Base-by-base conservation (phyloP, 92 coral and sea anemone species). In the Isaurus tuberculatus region DNA sequence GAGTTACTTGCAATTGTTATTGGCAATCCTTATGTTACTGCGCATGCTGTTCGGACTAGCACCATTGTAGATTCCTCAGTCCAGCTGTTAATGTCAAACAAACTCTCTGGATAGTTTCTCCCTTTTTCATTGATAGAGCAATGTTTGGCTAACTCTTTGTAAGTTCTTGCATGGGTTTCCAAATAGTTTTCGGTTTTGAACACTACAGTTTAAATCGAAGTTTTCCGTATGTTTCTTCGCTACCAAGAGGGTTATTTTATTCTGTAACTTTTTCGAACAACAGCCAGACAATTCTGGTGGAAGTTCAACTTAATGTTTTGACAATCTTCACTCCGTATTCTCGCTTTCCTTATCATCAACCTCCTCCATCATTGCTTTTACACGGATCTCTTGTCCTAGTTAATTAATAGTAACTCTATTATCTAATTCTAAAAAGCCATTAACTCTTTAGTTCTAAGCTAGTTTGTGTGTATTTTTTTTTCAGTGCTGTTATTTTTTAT, bases 151-250 rank as follows among this genome's bases (percentile, higher is more conserved):
- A 96, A 85, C 75, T 96, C 94, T 70, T 96, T 94, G 81, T 96
- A 96, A 42, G 94, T 96, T 67, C 98, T n/a, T n/a, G n/a, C n/a
- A 94, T 27, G 98, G 98, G 83, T 95, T 95, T 85, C 98, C 87
- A 48, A 91, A 95, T 83, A 94, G 87, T 79, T 95, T 95, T 43
- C 90, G 89, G 36, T 85, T 89, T 72, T 95, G 98, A 74, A 95
- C 92, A 65, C 82, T 90, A 78, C 88, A 85, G 74, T 94, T 95
- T 42, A 91, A 89, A 65, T 95, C 95, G 69, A 89, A 82, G 1
- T 89, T 90, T 31, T 73, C 84, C 73, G 81, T 86, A 37, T 90
- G 79, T 71, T 92, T 95, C 81, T 64, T 94, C 77, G 94, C 98
- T 15, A 95, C 80, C 17, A 92, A 81, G n/a, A 81, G 84, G 5